A percentile compares a stretch with the other conserved stretches of the same genome.
These are phyloP conservation scores for Notothenia rossii DNA, from an alignment of 2,113 vertebrate species.

Conservation along the genomic window DNA sequence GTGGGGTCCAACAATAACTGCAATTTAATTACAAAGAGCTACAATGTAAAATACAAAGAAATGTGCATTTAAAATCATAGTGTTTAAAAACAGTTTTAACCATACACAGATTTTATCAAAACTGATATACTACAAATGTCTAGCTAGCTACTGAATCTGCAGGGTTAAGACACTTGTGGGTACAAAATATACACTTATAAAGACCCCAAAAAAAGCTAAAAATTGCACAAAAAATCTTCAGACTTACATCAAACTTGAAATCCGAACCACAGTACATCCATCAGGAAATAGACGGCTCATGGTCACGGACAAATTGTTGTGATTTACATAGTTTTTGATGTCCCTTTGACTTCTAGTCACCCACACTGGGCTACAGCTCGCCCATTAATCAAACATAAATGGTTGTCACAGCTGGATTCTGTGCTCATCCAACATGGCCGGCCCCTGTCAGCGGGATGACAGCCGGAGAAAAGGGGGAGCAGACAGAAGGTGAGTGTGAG, in stretches of 20 bases:
- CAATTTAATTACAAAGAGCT: no score
- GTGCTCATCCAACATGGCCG: slow-evolving; percentile 56
- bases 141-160: no score
- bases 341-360: slow-evolving; percentile 33
- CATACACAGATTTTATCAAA: no score
- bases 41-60: no score
- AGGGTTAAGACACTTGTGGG: no score
- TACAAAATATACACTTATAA: no score
- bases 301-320: slow-evolving; percentile 5
- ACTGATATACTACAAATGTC: no score
- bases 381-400: slow-evolving; percentile 70
- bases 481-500: slow-evolving; percentile 33
- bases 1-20: no score
- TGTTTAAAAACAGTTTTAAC: no score
- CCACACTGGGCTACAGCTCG: slow-evolving; percentile 17
- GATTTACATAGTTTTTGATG: slow-evolving; percentile 56
- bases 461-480: slow-evolving; percentile 4
- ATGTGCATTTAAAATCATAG: no score
- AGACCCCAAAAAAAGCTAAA: no score
- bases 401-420: slow-evolving; percentile 53
- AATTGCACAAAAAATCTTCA: neutral
- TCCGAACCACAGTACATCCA: neutral
- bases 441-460: slow-evolving; percentile 42
- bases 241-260: neutral
- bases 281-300: neutral